Evolutionary conservation across 1,140 invertebrate species (phyloP).

Genomic region (Hyposmocoma kahamanoa): DNA sequence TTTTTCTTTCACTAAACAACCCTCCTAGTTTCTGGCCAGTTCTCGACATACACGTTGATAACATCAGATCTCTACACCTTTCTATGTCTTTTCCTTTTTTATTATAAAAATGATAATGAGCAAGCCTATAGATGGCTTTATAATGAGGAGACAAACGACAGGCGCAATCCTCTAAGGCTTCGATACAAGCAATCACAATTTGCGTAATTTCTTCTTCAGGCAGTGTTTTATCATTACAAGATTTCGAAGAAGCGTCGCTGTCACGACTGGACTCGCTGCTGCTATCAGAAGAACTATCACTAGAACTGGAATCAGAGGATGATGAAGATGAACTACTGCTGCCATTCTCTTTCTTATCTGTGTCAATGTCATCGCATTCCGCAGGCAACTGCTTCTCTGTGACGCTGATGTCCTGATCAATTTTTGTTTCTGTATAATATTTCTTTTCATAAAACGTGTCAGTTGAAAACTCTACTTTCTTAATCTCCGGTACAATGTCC

Average conservation of each 20-base stretch:
- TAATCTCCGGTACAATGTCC: conserved; percentile 11
- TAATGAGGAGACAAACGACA: conserved; percentile 92
- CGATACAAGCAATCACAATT: conserved; percentile 77
- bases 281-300: conserved; percentile 58
- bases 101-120: conserved; percentile 88
- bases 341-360: conserved; percentile 42
- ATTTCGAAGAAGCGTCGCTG: conserved; percentile 51
- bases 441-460: too few relatives aligned
- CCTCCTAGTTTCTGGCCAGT: conserved; percentile 81
- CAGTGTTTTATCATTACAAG: conserved; percentile 45
- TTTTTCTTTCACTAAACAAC: conserved; percentile 89
- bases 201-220: conserved; percentile 61
- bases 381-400: conserved; percentile 6
- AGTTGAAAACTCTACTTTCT: conserved; percentile 4
- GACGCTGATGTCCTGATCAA: conserved; percentile 1
- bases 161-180: conserved; percentile 88
- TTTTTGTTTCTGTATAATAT: too few relatives aligned
- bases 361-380: conserved; percentile 14
- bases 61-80: conserved; percentile 81
- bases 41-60: conserved; percentile 79
- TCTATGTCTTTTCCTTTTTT: conserved; percentile 78
- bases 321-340: conserved; percentile 49
- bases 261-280: conserved; percentile 55
- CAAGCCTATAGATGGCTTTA: conserved; percentile 91
- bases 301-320: conserved; percentile 61